Percentiles rank a stretch among this genome's conserved stretches.
These are phyloP conservation scores for Lysiphlebus fabarum DNA, from an alignment of 1,140 invertebrate species.

Conservation along the genomic window DNA sequence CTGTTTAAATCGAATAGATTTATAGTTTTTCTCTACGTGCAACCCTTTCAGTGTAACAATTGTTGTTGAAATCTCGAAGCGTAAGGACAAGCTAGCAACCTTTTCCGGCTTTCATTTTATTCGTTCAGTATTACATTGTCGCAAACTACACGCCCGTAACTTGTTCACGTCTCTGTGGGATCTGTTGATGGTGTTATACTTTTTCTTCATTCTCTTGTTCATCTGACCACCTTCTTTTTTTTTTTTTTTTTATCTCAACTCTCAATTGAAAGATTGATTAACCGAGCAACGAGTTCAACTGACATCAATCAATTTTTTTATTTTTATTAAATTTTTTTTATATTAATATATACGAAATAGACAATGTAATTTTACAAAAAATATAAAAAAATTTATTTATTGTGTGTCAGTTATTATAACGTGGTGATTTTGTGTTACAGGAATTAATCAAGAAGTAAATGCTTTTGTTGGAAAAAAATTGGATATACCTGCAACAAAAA, in stretches of 20 bases:
- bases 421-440: too few species aligned
- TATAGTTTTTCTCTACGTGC: slow-evolving; percentile 32
- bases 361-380: too few species aligned
- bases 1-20: slow-evolving; percentile 28
- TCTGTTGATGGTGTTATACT: background rate
- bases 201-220: background rate
- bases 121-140: background rate
- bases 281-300: background rate
- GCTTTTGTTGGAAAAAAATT: too few species aligned
- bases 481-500: too few species aligned
- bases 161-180: slow-evolving; percentile 5
- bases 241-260: background rate
- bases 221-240: background rate
- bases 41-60: background rate
- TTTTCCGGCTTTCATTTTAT: slow-evolving; percentile 8
- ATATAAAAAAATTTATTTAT: too few species aligned
- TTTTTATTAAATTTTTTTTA: too few species aligned
- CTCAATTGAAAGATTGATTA: background rate
- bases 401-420: too few species aligned
- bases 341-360: too few species aligned
- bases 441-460: too few species aligned
- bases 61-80: background rate
- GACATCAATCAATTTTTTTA: too few species aligned
- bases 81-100: slow-evolving; percentile 1
- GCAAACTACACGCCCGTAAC: slow-evolving; percentile 6